Base-by-base conservation (phyloP, 2,888 invertebrate genomes). In the Acronicta aceris region DNA sequence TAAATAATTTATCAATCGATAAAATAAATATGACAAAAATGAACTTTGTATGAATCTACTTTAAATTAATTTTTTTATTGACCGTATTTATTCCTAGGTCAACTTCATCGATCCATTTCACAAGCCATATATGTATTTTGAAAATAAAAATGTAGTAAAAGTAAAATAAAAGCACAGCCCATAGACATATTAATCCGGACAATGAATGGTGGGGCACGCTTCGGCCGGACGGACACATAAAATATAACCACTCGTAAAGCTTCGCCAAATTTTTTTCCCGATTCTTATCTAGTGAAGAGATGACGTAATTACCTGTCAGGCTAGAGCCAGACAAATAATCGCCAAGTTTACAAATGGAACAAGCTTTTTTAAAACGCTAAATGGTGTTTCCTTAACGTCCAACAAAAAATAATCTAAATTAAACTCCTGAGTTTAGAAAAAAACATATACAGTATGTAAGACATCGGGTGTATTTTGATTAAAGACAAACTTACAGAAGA, bases 281-380 rank as follows among this genome's bases (percentile, higher is more conserved):
- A 72, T 72, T 58, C 60, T 76, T 81, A 75, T 78, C 74, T 61
- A 55, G 57, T 54, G 51, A 43, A 27, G 61, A 65, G 51, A 69
- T 69, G 65, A 64, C 64, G 71, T 75, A 79, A 82, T 84, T 79
- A 80, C 77, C 84, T 79, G 83, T 81, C 82, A 65, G 67, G 73
- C 67, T 59, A 76, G 70, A 76, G 69, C 73, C 71, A 78, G 71
- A 73, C 73, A 70, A 79, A 80, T 81, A 82, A 79, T 82, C 74
- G 73, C 36, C 40, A 68, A 67, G 71, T 81, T 73, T 67, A 64
- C 76, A 75, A 74, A 72, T 60, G 61, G 71, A 81, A 83, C 80
- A 75, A 78, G 52, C 71, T 68, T 72, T 65, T 59, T 53, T 52
- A 40, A 47, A 40, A 1, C 12, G 25, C 13, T 43, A 45, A 56